Conservation (phyloP, 2,113 vertebrate species). For the Trinectes maculatus region DNA sequence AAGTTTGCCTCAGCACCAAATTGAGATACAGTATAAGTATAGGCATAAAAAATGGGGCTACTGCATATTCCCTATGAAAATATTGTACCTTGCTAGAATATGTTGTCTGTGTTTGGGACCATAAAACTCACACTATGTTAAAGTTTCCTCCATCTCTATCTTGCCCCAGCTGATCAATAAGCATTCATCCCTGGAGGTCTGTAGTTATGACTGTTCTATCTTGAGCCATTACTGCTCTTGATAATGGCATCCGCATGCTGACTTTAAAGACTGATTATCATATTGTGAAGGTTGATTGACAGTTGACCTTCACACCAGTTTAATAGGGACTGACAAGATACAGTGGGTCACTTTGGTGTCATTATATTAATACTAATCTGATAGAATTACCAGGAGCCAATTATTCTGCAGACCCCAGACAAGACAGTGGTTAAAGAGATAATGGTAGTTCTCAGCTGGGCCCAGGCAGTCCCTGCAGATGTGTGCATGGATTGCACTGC, state of each 20-base stretch:
- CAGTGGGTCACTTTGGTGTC: slow-evolving; percentile 67
- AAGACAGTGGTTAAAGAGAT: slow-evolving; percentile 63
- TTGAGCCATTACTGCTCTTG: slow-evolving; percentile 61
- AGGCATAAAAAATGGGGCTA: not conserved
- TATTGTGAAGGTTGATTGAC: slow-evolving; percentile 79
- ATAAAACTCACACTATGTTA: not conserved
- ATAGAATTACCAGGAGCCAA: slow-evolving; percentile 79
- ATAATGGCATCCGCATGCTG: slow-evolving; percentile 69
- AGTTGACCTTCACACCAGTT: slow-evolving; percentile 82
- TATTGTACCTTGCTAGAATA: too few relatives aligned
- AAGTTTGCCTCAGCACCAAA: slow-evolving; percentile 4
- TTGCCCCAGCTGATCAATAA: too few relatives aligned
- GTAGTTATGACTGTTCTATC: slow-evolving; percentile 66
- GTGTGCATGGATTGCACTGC: slow-evolving; percentile 30
- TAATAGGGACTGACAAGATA: slow-evolving; percentile 64
- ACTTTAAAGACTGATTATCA: slow-evolving; percentile 78
- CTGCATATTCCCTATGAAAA: slow-evolving; percentile 8
- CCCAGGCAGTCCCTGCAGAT: slow-evolving; percentile 5
- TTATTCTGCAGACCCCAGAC: slow-evolving; percentile 69
- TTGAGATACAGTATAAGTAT: too few relatives aligned
- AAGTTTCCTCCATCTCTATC: not conserved
- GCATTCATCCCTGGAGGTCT: slow-evolving; percentile 44
- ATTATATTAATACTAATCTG: slow-evolving; percentile 81
- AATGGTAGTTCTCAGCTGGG: slow-evolving; percentile 48
- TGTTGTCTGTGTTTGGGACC: too few relatives aligned